A percentile compares a stretch with the other conserved stretches of the same genome.
Evolutionary conservation across 92 coral and sea anemone genomes (phyloP).

Genomic region (Plumapathes pennacea): DNA sequence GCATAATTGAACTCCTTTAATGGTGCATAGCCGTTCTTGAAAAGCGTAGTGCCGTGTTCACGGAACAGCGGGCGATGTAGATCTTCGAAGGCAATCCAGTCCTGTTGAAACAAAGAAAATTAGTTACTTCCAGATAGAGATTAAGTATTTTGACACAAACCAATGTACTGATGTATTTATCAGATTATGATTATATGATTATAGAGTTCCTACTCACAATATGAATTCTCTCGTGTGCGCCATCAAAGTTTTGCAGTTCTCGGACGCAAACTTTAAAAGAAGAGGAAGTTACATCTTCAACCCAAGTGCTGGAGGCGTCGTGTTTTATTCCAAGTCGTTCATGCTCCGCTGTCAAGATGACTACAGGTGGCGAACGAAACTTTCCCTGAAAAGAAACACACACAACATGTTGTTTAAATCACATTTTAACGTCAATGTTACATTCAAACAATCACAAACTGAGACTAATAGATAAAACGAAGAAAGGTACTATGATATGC

Average conservation of each 20-base stretch:
- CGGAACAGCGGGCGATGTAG: conserved; percentile 48
- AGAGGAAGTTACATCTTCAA: conserved; percentile 31
- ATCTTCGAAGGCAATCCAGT: conserved; percentile 59
- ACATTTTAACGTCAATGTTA: too few species aligned
- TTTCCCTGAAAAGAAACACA: conserved; percentile 30
- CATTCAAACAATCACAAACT: too few species aligned
- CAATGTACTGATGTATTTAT: too few species aligned
- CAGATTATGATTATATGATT: too few species aligned
- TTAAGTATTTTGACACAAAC: too few species aligned
- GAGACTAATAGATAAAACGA: too few species aligned
- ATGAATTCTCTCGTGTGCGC: conserved; percentile 26
- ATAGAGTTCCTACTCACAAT: conserved; percentile 14
- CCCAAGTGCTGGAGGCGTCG: conserved; percentile 45
- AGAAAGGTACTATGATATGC: too few species aligned
- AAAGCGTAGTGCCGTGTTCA: conserved; percentile 40
- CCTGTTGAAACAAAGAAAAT: conserved; percentile 10
- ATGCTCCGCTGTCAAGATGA: conserved; percentile 40
- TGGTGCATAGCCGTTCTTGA: conserved; percentile 34
- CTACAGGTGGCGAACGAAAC: conserved; percentile 29
- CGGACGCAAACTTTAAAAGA: conserved; percentile 49
- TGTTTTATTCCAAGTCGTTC: conserved; percentile 26
- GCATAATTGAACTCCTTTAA: conserved; percentile 40
- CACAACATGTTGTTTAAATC: too few species aligned
- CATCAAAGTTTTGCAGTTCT: conserved; percentile 45
- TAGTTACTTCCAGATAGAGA: too few species aligned